Conservation (phyloP, 2,888 invertebrate genomes). For the Drosophila borealis region DNA sequence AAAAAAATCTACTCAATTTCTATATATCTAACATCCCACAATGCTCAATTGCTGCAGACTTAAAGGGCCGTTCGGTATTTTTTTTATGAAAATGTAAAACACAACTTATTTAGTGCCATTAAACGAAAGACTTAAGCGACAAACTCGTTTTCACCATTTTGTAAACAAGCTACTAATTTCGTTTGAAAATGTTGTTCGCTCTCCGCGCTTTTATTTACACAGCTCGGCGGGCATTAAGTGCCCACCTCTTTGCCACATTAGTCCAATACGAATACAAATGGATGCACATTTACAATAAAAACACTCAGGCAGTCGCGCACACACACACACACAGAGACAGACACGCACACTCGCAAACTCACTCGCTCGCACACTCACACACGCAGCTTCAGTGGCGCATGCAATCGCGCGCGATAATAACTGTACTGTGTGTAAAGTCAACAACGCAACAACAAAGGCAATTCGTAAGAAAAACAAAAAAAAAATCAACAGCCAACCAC, state of each 20-base stretch:
- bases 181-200: conserved; percentile 52
- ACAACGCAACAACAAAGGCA: conserved; percentile 45
- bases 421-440: conserved; percentile 77
- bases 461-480: conserved; percentile 44
- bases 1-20: no score
- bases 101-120: conserved; percentile 12
- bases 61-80: not conserved
- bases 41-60: not conserved
- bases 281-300: conserved; percentile 76
- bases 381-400: conserved; percentile 35
- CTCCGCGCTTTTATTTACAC: conserved; percentile 69
- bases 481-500: conserved; percentile 73
- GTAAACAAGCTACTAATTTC: conserved; percentile 64
- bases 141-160: conserved; percentile 67
- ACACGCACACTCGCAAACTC: conserved; percentile 2
- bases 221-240: conserved; percentile 68
- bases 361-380: conserved; percentile 24
- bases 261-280: conserved; percentile 75
- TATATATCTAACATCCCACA: no score
- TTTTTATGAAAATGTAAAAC: conserved; percentile 3
- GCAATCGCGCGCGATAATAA: conserved; percentile 69
- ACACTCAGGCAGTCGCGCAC: conserved; percentile 36
- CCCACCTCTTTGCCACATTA: conserved; percentile 78
- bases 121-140: conserved; percentile 65
- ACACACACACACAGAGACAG: conserved; percentile 6